Evolutionary conservation across 2,888 invertebrate genomes (phyloP).

Genomic region (Calameuta idolon): DNA sequence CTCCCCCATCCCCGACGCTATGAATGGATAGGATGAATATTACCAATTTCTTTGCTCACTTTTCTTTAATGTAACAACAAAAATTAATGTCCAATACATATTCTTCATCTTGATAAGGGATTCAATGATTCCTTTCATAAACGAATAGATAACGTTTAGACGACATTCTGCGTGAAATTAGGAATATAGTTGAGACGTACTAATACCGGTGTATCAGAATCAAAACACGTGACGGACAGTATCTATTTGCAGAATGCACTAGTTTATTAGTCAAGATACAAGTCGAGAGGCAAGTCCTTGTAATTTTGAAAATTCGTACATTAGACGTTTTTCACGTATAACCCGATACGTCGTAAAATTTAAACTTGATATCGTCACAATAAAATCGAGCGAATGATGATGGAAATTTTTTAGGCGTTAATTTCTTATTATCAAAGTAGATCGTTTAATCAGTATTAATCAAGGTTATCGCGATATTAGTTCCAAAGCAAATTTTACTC

Average conservation of each 20-base stretch:
- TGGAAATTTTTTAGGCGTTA: not conserved
- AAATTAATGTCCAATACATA: not conserved
- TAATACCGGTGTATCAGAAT: not conserved
- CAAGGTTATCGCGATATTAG: not conserved
- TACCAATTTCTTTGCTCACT: slow-evolving; percentile 13
- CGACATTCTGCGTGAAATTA: not conserved
- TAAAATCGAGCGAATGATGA: not conserved
- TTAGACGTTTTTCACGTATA: not conserved
- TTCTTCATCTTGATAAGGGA: not conserved
- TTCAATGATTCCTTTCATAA: not conserved
- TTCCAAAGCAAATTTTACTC: not conserved
- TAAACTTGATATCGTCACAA: not conserved
- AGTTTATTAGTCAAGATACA: not conserved
- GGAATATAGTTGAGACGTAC: not conserved
- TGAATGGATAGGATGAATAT: slow-evolving; percentile 44
- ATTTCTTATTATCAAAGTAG: not conserved
- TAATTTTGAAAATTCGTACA: not conserved
- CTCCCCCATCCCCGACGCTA: slow-evolving; percentile 7
- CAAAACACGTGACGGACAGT: not conserved
- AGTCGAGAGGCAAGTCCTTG: not conserved
- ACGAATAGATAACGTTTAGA: not conserved
- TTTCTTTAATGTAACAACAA: slow-evolving; percentile 6
- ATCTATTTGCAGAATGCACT: not conserved
- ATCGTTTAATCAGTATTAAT: not conserved
- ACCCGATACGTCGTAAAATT: not conserved